Evolutionary conservation across 2,888 invertebrate genomes (phyloP).

Genomic region (Erebia ligea): DNA sequence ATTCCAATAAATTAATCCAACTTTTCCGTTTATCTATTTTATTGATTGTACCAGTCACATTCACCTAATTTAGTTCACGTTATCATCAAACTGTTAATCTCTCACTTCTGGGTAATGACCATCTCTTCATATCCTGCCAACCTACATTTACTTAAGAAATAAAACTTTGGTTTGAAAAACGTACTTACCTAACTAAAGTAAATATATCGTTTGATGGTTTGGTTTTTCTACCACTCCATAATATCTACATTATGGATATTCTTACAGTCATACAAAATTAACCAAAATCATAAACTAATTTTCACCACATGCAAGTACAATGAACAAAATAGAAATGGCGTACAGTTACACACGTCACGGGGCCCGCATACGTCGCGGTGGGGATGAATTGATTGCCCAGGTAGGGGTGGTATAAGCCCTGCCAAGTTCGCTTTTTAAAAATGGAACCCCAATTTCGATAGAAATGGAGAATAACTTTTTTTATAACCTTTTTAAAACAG

Average conservation of each 20-base stretch:
- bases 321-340: slow-evolving; percentile 60
- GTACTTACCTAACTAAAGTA: too few species aligned
- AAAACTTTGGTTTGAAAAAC: too few species aligned
- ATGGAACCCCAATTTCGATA: slow-evolving; percentile 45
- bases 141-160: too few species aligned
- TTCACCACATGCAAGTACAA: slow-evolving; percentile 18
- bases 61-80: too few species aligned
- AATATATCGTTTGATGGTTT: too few species aligned
- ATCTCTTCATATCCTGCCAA: too few species aligned
- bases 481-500: slow-evolving; percentile 17
- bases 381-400: slow-evolving; percentile 74
- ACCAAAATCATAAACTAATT: background rate
- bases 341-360: slow-evolving; percentile 55
- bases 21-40: too few species aligned
- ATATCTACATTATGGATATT: too few species aligned
- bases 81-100: too few species aligned
- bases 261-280: background rate
- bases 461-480: slow-evolving; percentile 23
- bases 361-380: slow-evolving; percentile 59
- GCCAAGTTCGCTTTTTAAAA: slow-evolving; percentile 57
- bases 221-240: too few species aligned
- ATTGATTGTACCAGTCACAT: too few species aligned
- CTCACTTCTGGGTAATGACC: too few species aligned
- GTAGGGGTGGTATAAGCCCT: slow-evolving; percentile 58
- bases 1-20: background rate